Evolutionary conservation across 2,113 vertebrate genomes (phyloP).

Genomic region (Rhea americana): DNA sequence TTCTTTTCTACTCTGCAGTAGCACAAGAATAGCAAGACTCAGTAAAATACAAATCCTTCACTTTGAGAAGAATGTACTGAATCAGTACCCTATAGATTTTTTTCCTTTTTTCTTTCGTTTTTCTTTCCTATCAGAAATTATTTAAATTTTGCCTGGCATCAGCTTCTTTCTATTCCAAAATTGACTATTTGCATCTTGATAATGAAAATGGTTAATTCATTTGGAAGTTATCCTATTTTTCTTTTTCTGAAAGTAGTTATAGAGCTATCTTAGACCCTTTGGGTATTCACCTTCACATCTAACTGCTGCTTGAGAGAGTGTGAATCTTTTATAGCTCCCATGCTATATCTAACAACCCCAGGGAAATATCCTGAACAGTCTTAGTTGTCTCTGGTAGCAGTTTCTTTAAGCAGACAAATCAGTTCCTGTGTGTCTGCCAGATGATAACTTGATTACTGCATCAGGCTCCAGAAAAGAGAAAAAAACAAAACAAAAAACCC

Average conservation of each 20-base stretch:
- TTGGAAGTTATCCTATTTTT: not conserved
- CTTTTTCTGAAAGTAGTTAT: not conserved
- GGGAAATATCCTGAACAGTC: not conserved
- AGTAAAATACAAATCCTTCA: not conserved
- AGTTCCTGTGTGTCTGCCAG: not conserved
- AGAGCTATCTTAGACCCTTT: not conserved
- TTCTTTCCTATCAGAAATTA: not conserved
- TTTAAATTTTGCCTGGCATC: not conserved
- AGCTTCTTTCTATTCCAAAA: not conserved
- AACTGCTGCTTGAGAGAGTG: not conserved
- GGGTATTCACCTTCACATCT: not conserved
- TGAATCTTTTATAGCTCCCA: not conserved
- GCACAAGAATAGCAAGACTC: not conserved
- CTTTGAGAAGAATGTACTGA: not conserved
- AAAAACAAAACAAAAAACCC: no score
- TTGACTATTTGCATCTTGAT: not conserved
- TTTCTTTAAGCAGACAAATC: not conserved
- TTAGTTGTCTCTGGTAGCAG: not conserved
- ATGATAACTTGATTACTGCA: not conserved
- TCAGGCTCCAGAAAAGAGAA: not conserved
- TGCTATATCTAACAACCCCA: not conserved
- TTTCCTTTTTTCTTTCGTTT: fast-evolving
- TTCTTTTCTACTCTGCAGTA: not conserved
- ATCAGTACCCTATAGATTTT: not conserved
- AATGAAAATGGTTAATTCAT: not conserved